Percentiles rank a stretch among this genome's conserved stretches.
Evolutionary conservation across 2,797 vertebrate species (phyloP).

Genomic region (Sparus aurata): DNA sequence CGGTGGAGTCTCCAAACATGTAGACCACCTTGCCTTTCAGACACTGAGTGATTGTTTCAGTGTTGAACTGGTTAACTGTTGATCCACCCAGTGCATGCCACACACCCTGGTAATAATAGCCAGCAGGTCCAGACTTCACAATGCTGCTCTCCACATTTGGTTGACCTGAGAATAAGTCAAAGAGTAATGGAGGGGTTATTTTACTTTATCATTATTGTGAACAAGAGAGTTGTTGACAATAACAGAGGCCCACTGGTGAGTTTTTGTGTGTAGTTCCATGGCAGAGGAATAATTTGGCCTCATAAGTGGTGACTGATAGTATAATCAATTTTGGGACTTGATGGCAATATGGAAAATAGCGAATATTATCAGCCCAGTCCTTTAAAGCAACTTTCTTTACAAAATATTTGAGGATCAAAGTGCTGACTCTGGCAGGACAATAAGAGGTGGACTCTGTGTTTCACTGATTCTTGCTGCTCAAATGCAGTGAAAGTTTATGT

Average conservation of each 20-base stretch:
- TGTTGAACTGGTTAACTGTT: constrained; percentile 87
- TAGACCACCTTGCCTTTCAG: constrained; percentile 90
- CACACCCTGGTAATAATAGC: constrained; percentile 89
- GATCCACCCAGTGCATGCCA: constrained; percentile 85
- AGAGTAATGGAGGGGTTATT: background rate
- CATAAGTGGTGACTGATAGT: background rate
- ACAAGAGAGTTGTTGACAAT: background rate
- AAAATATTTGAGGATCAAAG: too few species aligned
- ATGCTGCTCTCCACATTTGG: background rate
- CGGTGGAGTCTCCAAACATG: constrained; percentile 93
- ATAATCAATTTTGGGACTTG: too few species aligned
- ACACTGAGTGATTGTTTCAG: constrained; percentile 85
- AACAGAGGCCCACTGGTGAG: background rate
- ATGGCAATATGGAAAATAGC: too few species aligned
- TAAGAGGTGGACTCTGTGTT: too few species aligned
- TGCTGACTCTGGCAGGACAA: too few species aligned
- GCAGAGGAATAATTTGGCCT: background rate
- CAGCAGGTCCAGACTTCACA: constrained; percentile 76
- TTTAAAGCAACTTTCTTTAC: too few species aligned
- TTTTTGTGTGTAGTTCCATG: background rate
- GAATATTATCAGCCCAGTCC: too few species aligned
- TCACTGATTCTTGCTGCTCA: too few species aligned
- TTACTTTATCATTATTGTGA: background rate
- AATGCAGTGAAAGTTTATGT: too few species aligned
- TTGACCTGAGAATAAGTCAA: constrained; percentile 30